A percentile compares a stretch with the other conserved stretches of the same genome.
Evolutionary conservation across 53 echinoderm and acorn worm genomes (phyloP).

Genomic region (Paelopatides confundens): DNA sequence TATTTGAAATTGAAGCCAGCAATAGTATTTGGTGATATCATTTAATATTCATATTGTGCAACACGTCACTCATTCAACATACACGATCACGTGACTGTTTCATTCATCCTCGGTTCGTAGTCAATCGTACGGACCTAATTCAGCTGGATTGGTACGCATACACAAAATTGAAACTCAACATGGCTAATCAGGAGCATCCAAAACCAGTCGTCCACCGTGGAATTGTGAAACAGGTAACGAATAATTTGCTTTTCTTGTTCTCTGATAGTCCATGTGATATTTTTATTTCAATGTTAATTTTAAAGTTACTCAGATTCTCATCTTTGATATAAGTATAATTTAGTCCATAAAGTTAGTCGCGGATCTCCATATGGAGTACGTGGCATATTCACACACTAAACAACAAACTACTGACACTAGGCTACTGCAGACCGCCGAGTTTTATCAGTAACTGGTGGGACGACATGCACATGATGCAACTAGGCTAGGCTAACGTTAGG

Average conservation of each 20-base stretch:
- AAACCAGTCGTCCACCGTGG: constrained; percentile 75
- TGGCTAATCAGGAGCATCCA: constrained; percentile 81
- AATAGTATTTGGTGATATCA: background rate
- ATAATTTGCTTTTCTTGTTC: background rate
- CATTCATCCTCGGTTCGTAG: background rate
- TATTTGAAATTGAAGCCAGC: too few species aligned
- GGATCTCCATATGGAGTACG: constrained; percentile 42
- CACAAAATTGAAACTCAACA: constrained; percentile 43
- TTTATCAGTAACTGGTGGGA: too few species aligned
- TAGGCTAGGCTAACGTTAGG: too few species aligned
- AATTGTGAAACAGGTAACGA: constrained; percentile 87
- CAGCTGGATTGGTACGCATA: background rate
- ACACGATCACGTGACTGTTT: background rate
- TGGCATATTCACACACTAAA: constrained; percentile 14
- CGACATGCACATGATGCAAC: too few species aligned
- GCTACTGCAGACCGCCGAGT: too few species aligned
- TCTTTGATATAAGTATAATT: too few species aligned
- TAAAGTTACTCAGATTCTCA: too few species aligned
- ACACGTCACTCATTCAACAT: constrained; percentile 28
- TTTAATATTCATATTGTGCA: background rate
- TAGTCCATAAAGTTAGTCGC: constrained; percentile 2
- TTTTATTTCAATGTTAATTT: too few species aligned
- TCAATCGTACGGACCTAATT: background rate
- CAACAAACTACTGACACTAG: background rate
- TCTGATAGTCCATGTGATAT: too few species aligned